Base-by-base conservation (phyloP, 2,888 invertebrate genomes). In the Smittia sp. region DNA sequence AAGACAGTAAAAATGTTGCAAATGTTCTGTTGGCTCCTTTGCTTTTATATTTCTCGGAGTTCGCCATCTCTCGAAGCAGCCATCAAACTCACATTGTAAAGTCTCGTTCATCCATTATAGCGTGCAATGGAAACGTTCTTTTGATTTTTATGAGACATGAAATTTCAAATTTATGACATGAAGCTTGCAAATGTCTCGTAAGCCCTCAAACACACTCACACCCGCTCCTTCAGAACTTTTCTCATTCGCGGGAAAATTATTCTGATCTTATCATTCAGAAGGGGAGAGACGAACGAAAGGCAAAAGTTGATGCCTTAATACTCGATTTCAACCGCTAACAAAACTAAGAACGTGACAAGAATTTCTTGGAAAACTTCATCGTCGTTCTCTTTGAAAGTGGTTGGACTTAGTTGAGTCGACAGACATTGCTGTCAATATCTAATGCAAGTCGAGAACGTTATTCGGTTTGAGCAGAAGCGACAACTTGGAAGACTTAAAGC, bases 341-440 rank as follows among this genome's bases (percentile, higher is more conserved):
- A 46, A 54, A 69, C 69, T 54, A 20, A 52, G 41, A 54, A 69
- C 69, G 69, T 69, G 69, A 69, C 69, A 54, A 69, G 69, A 69
- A 69, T 69, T 63, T 27, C 63, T 24, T 27, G 52, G 11, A 25
- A 46, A 4, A 25, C n/a, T 52, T 58, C 15, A 11, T 18, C 58
- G 46, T 18, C 58, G 58, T 52, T 58, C 20, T 32, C 46, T 39
- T 68, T 24, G 52, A 69, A 41, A 41, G 18, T 54, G 52, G 69
- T 69, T 46, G 46, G 18, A 25, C 52, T 69, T 69, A 52, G 58
- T 58, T n/a, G 15, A 52, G 46, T 54, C 52, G 69, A 69, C 52
- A 20, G 69, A 69, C 52, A 54, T 41, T 69, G 20, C 52, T 20
- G 69, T 41, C 67, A 67, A 32, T 32, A 67, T 67, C 41, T 41